phyloP scores from a whole-genome alignment of 2,113 vertebrate species.

The Tonatia bakeri region DNA sequence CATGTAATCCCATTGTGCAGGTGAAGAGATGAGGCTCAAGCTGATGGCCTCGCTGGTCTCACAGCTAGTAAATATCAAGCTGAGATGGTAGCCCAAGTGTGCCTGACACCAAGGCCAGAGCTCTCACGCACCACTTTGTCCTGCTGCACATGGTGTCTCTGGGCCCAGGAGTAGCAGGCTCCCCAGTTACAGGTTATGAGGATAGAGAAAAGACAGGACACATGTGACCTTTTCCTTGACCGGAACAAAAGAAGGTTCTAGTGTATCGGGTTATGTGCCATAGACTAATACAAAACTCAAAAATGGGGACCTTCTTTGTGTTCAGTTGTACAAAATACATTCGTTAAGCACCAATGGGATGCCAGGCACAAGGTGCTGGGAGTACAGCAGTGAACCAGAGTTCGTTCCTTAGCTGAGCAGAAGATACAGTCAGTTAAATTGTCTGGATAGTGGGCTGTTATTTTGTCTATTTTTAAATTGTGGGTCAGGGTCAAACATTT shows the following conservation, averaged over 20 bases:
- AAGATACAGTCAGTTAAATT: background rate
- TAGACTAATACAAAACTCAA: background rate
- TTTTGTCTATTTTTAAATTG: background rate
- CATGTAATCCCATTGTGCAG: background rate
- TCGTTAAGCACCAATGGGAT: background rate
- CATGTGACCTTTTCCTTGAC: background rate
- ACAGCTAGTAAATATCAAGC: background rate
- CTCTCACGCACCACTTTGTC: background rate
- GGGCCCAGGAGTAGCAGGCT: no score
- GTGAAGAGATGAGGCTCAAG: background rate
- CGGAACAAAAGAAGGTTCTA: background rate
- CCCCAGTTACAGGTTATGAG: background rate
- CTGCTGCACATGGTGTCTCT: background rate
- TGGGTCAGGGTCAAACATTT: background rate
- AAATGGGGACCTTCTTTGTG: background rate
- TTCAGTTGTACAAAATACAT: background rate
- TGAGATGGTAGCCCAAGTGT: background rate
- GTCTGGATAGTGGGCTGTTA: background rate
- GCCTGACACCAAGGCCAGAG: background rate
- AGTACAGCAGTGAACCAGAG: background rate
- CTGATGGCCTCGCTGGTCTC: background rate
- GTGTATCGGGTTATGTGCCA: background rate
- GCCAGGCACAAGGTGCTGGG: background rate
- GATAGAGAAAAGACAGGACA: background rate
- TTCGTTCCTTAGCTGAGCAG: background rate